Evolutionary conservation across 92 coral and sea anemone species (phyloP).

Genomic region (Umimayanthus kanabou): DNA sequence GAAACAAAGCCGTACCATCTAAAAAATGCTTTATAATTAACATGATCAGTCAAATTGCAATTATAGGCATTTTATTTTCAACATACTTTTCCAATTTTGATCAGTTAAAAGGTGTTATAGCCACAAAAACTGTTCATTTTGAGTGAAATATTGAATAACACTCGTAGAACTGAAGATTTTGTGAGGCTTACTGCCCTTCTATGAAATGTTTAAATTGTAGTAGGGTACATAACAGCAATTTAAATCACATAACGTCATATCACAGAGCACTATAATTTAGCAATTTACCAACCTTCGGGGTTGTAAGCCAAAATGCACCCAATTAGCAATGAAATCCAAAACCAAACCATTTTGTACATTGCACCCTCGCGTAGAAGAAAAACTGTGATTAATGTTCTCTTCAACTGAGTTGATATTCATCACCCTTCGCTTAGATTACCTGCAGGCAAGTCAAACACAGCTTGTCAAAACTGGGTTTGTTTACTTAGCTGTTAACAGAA

Average conservation of each 20-base stretch:
- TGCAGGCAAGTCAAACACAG: neutral
- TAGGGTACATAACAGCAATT: neutral
- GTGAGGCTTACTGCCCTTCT: neutral
- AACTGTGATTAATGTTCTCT: neutral
- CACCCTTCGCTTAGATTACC: neutral
- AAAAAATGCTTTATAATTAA: neutral
- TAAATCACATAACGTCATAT: neutral
- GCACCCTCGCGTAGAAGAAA: neutral
- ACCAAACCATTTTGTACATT: neutral
- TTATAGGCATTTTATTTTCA: too few relatives aligned
- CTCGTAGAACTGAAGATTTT: neutral
- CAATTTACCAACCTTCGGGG: constrained; percentile 17
- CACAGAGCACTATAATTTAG: neutral
- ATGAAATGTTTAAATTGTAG: neutral
- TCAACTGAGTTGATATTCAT: neutral
- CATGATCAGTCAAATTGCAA: neutral
- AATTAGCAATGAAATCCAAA: neutral
- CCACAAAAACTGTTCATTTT: too few relatives aligned
- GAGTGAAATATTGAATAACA: neutral
- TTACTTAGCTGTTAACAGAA: neutral
- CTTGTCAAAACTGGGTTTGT: too few relatives aligned
- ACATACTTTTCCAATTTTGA: neutral
- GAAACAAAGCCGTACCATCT: neutral
- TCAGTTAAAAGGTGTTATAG: too few relatives aligned
- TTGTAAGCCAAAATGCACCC: neutral